Conservation (phyloP, 2,888 invertebrate genomes). For the Patella pellucida region DNA sequence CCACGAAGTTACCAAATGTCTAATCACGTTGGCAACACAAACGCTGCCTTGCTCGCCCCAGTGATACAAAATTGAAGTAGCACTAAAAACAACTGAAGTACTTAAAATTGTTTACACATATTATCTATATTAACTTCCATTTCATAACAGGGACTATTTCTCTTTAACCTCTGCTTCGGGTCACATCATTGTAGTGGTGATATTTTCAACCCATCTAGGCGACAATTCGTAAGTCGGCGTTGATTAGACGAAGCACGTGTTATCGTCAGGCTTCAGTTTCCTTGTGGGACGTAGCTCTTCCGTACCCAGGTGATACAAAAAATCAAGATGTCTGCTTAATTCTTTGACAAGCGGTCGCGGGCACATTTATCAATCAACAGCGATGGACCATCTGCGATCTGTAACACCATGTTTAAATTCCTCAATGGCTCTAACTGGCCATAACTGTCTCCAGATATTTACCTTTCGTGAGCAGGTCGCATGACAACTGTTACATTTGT, state of each 20-base stretch:
- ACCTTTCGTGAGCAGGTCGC: conserved; percentile 2
- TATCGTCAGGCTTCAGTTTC: background rate
- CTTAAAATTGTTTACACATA: no score
- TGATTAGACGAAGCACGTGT: background rate
- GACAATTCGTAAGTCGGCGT: background rate
- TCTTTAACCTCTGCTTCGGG: no score
- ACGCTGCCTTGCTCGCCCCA: no score
- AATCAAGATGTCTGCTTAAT: background rate
- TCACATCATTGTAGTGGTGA: no score
- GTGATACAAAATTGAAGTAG: no score
- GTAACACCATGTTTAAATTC: conserved; percentile 13
- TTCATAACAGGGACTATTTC: no score
- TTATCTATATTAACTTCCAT: no score
- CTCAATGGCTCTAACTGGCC: conserved; percentile 15
- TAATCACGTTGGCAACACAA: no score
- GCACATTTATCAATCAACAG: conserved; percentile 17
- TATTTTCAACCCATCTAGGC: background rate
- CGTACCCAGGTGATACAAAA: background rate
- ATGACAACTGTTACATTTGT: no score
- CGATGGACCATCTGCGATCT: background rate
- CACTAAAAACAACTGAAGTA: no score
- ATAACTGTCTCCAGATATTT: background rate
- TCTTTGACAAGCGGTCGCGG: conserved; percentile 7
- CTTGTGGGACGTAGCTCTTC: background rate
- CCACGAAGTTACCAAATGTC: no score